Percentiles rank a stretch among this genome's conserved stretches.
phyloP scores from a whole-genome alignment of 37 sponge, comb jelly and placozoan species.

The Hormiphora californensis region DNA sequence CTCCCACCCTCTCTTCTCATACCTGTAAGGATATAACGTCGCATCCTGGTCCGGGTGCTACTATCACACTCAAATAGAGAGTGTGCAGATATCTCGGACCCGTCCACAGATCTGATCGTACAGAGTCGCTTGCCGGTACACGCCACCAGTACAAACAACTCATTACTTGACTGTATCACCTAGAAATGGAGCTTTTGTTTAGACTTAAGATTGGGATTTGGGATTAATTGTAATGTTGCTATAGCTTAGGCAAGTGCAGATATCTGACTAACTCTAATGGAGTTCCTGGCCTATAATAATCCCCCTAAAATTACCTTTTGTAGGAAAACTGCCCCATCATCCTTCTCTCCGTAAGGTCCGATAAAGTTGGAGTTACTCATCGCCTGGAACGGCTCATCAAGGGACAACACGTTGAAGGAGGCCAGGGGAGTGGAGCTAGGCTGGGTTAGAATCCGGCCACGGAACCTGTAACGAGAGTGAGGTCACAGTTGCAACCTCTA shows the following conservation, averaged over 20 bases:
- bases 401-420: slow-evolving; percentile 85
- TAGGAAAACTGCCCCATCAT: slow-evolving; percentile 64
- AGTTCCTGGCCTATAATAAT: not conserved
- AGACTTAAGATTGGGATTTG: too few relatives aligned
- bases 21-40: slow-evolving; percentile 89
- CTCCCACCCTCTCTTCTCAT: slow-evolving; percentile 61
- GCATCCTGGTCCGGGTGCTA: slow-evolving; percentile 70
- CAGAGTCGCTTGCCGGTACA: slow-evolving; percentile 67
- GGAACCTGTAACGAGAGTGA: too few relatives aligned
- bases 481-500: too few relatives aligned
- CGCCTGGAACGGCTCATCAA: slow-evolving; percentile 78
- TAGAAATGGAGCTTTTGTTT: not conserved
- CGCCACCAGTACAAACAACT: slow-evolving; percentile 11
- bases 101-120: slow-evolving; percentile 82
- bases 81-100: slow-evolving; percentile 75
- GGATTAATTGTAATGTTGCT: not conserved
- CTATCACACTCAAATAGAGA: slow-evolving; percentile 96
- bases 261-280: too few relatives aligned
- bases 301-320: slow-evolving; percentile 11
- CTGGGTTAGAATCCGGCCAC: slow-evolving; percentile 92
- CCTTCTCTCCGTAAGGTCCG: slow-evolving; percentile 53
- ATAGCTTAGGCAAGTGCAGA: too few relatives aligned
- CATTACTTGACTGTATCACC: not conserved
- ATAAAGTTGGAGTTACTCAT: slow-evolving; percentile 65
- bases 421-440: slow-evolving; percentile 89